Base-by-base conservation (phyloP, 1,140 invertebrate genomes). In the Nasonia longicornis region DNA sequence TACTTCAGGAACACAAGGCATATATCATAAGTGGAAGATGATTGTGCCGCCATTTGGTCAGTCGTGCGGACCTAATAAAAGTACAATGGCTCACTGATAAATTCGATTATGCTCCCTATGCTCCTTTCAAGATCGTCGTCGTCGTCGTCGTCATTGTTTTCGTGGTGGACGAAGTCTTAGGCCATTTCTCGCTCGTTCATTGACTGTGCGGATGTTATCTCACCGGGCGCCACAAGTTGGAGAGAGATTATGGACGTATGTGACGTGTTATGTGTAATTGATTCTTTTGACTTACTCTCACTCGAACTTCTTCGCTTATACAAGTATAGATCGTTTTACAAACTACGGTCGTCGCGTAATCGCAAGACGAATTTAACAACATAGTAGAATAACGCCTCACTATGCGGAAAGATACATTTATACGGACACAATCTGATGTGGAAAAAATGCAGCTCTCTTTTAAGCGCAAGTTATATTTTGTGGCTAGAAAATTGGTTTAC, bases 21-120 rank as follows among this genome's bases (percentile, higher is more conserved):
- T 77, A 77, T 84, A 80, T 80, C 82, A 84, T 83, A 86, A 84
- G 84, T 88, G 84, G 84, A 89, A 88, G 84, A 87, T 89, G 85
- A 87, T 79, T 76, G 86, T 90, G 88, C 89, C 89, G 89, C 89
- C 88, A 82, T 89, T 88, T 86, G 86, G 85, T 90, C 89, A 91
- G 89, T 90, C 89, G 88, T 91, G 89, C 89, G 89, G 88, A 87
- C 87, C 87, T 90, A 89, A 82, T 82, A 81, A 81, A 84, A 83
- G 66, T 81, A 85, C 67, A 67, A 79, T 85, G 80, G 74, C 81
- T 83, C 80, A 82, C 72, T 66, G 29, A 45, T 82, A 64, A 70
- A 77, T 83, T 84, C 29, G 22, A 82, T 70, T 70, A 84, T 70
- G 80, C 76, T 52, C 29, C 3, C 79, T 84, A 77, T 79, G 70